Conservation (phyloP, 1,140 invertebrate genomes). For the Zophobas atratus region DNA sequence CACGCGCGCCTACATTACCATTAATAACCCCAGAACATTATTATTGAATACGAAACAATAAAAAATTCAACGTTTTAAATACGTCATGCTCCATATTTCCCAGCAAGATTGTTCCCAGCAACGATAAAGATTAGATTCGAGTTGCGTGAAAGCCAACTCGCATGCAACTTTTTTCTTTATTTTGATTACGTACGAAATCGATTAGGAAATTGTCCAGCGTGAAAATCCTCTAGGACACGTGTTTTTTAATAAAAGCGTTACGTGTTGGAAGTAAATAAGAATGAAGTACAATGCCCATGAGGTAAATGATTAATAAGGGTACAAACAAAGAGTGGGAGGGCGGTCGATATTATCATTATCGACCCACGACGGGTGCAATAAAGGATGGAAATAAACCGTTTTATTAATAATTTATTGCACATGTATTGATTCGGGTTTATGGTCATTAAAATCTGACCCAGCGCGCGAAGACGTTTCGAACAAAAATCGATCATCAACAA, state of each 20-base stretch:
- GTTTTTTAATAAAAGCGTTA: slow-evolving; percentile 6
- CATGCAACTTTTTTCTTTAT: slow-evolving; percentile 20
- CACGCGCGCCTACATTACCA: neutral
- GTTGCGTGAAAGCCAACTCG: slow-evolving; percentile 6
- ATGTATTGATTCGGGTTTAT: slow-evolving; percentile 7
- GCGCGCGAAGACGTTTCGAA: neutral
- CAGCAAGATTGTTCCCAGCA: neutral
- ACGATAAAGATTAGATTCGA: neutral
- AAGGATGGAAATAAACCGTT: slow-evolving; percentile 21
- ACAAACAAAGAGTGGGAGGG: slow-evolving; percentile 9
- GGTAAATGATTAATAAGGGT: slow-evolving; percentile 17
- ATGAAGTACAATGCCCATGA: slow-evolving; percentile 30
- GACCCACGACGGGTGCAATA: slow-evolving; percentile 9
- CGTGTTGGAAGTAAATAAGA: slow-evolving; percentile 28
- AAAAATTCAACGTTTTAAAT: slow-evolving; percentile 24
- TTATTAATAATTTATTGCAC: slow-evolving; percentile 26
- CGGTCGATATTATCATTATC: slow-evolving; percentile 27
- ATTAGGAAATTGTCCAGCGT: neutral
- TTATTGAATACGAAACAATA: slow-evolving; percentile 18
- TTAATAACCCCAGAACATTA: slow-evolving; percentile 11
- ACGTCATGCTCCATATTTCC: slow-evolving; percentile 12
- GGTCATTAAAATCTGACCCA: slow-evolving; percentile 2
- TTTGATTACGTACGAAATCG: neutral
- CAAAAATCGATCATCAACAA: neutral
- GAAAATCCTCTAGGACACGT: slow-evolving; percentile 1